phyloP scores from a whole-genome alignment of 2,888 invertebrate species.

The Tetanocera ferruginea region DNA sequence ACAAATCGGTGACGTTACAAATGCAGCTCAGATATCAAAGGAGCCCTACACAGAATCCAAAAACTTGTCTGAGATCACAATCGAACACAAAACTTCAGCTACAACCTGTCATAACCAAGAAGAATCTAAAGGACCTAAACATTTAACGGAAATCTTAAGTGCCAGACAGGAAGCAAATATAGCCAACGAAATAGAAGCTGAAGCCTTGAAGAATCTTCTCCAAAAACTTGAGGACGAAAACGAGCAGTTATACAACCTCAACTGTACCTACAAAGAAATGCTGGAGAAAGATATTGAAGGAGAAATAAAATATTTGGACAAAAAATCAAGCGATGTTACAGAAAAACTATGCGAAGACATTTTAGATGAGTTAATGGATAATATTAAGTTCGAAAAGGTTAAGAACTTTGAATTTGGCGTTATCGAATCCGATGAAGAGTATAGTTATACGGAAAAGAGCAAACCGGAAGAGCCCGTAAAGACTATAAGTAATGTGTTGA shows the following conservation, averaged over 20 bases:
- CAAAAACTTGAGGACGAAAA: constrained; percentile 57
- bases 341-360: constrained; percentile 47
- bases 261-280: constrained; percentile 32
- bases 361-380: constrained; percentile 51
- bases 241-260: constrained; percentile 48
- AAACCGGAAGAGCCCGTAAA: constrained; percentile 38
- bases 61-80: no score
- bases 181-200: constrained; percentile 51
- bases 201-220: constrained; percentile 51
- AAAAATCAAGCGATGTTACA: constrained; percentile 21
- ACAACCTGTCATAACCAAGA: no score
- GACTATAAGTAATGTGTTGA: constrained; percentile 48
- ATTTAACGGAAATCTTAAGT: not conserved
- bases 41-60: no score
- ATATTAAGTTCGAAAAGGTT: constrained; percentile 41
- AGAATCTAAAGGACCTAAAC: no score
- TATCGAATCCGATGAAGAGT: constrained; percentile 57
- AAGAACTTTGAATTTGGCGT: constrained; percentile 52
- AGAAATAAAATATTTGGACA: constrained; percentile 37
- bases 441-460: constrained; percentile 48
- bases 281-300: constrained; percentile 38
- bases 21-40: not conserved
- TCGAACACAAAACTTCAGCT: no score
- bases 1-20: not conserved
- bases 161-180: not conserved